Evolutionary conservation across 2,113 vertebrate genomes (phyloP).

Genomic region (Leucoraja erinaceus): DNA sequence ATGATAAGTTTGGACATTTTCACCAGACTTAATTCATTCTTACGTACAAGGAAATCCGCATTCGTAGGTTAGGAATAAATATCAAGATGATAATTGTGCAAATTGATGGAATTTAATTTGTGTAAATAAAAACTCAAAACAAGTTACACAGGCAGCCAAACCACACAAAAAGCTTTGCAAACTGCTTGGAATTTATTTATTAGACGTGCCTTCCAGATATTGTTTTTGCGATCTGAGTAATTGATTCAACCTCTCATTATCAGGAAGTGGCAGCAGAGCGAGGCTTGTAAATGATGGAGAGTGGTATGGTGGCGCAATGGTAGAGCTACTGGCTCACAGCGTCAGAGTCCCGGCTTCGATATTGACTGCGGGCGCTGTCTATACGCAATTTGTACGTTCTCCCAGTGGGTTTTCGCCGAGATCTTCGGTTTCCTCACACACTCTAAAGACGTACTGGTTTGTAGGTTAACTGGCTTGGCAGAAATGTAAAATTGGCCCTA

Average conservation of each 20-base stretch:
- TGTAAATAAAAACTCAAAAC: conserved; percentile 8
- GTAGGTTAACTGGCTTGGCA: no score
- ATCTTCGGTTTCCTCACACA: no score
- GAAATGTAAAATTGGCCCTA: no score
- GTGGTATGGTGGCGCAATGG: no score
- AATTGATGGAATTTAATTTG: not conserved
- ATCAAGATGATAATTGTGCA: not conserved
- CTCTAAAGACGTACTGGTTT: no score
- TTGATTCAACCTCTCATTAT: not conserved
- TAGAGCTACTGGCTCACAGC: no score
- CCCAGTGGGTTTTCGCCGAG: no score
- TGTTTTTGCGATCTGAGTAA: not conserved
- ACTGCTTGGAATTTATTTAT: conserved; percentile 2
- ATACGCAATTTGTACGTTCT: no score
- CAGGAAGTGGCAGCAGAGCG: not conserved
- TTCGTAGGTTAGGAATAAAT: not conserved
- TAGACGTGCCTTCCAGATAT: not conserved
- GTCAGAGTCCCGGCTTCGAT: no score
- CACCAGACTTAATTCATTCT: not conserved
- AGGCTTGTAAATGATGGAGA: not conserved
- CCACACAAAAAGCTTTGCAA: not conserved
- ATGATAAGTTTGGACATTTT: not conserved
- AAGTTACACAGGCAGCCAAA: conserved; percentile 3
- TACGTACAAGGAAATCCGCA: not conserved
- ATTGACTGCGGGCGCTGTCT: no score